phyloP scores from a whole-genome alignment of 2,113 vertebrate species.

The Pimephales promelas region DNA sequence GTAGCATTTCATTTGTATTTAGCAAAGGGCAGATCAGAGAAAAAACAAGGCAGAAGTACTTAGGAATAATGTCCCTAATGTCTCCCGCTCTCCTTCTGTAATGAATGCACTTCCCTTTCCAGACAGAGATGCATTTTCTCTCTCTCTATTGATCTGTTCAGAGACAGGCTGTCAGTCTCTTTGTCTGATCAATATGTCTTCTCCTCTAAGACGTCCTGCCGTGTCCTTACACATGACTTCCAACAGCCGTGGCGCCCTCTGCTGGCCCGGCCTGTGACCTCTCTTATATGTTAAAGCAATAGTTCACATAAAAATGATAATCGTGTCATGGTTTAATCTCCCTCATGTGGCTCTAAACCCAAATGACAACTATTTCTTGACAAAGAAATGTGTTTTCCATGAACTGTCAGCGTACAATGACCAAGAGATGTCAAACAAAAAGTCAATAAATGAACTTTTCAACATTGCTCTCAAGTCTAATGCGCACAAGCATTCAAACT shows the following conservation, averaged over 20 bases:
- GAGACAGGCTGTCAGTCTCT: conserved; percentile 41
- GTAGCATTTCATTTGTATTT: not conserved
- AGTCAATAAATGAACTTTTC: not conserved
- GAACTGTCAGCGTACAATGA: not conserved
- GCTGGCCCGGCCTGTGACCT: conserved; percentile 16
- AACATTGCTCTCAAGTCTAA: not conserved
- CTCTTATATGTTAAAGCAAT: not conserved
- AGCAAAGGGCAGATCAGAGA: not conserved
- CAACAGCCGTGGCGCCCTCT: conserved; percentile 20
- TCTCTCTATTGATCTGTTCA: conserved; percentile 43
- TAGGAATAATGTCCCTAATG: not conserved
- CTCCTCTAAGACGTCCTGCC: conserved; percentile 5
- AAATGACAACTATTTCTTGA: not conserved
- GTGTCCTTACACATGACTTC: not conserved
- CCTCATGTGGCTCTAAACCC: not conserved
- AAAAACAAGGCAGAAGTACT: not conserved
- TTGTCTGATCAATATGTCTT: conserved; percentile 46
- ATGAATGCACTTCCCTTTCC: not conserved
- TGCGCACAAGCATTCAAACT: not conserved
- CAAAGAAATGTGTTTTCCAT: not conserved
- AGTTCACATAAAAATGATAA: not conserved
- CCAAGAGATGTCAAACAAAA: not conserved
- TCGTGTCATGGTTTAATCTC: not conserved
- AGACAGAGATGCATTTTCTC: not conserved
- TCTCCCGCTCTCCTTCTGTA: conserved; percentile 2